phyloP scores from a whole-genome alignment of 2,797 vertebrate species.

The Lemur catta region DNA sequence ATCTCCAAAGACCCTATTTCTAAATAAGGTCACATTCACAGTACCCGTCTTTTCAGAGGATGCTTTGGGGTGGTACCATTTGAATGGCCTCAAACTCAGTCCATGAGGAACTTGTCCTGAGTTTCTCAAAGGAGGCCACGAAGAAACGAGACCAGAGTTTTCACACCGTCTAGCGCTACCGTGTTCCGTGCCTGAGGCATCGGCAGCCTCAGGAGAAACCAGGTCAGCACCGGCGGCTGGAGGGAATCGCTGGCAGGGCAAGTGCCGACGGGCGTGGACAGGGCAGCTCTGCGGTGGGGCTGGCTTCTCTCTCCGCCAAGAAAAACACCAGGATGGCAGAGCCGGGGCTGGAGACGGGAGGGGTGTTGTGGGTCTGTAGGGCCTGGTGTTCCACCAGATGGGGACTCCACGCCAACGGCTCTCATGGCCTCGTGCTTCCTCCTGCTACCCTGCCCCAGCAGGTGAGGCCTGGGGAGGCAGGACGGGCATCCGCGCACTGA shows the following conservation, averaged over 20 bases:
- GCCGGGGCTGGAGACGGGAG: not conserved
- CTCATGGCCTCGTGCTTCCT: fast-evolving
- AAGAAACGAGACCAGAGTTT: not conserved
- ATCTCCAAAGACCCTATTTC: not conserved
- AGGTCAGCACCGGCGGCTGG: not conserved
- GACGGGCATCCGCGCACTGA: fast-evolving
- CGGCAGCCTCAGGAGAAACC: not conserved
- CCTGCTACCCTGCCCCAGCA: not conserved
- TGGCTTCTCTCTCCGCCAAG: not conserved
- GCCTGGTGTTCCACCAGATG: not conserved
- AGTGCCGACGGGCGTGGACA: fast-evolving
- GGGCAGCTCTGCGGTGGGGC: fast-evolving
- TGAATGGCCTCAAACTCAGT: not conserved
- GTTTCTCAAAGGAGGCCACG: not conserved
- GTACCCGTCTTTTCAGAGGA: not conserved
- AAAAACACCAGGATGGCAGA: not conserved
- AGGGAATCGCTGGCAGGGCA: fast-evolving
- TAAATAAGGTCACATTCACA: not conserved
- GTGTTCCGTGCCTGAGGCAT: fast-evolving
- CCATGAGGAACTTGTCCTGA: not conserved
- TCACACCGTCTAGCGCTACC: fast-evolving
- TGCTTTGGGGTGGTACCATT: too few relatives aligned
- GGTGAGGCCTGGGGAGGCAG: not conserved
- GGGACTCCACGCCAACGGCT: not conserved
- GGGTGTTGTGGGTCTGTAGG: not conserved